Evolutionary conservation across 2,797 vertebrate genomes (phyloP).

Genomic region (Emydoidea blandingii): DNA sequence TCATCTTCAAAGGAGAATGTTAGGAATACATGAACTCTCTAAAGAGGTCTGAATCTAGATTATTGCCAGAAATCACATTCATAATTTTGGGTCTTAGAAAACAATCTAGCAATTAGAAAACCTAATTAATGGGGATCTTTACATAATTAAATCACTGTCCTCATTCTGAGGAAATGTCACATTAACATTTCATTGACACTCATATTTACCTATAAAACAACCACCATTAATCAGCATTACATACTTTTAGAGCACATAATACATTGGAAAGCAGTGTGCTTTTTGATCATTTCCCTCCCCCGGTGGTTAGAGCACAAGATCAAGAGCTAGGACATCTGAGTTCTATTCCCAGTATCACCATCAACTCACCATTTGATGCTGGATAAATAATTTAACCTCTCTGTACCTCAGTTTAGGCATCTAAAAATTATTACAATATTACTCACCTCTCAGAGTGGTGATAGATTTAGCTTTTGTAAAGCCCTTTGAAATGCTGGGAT

Average conservation of each 20-base stretch:
- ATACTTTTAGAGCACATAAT: rapidly evolving
- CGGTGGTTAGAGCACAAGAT: not conserved
- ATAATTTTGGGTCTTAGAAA: not conserved
- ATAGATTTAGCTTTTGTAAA: not conserved
- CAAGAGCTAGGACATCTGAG: no score
- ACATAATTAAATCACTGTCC: slow-evolving; percentile 68
- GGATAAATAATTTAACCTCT: not conserved
- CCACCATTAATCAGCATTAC: not conserved
- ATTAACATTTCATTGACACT: slow-evolving; percentile 68
- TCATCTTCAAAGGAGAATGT: rapidly evolving
- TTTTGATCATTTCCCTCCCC: not conserved
- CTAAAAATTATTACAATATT: not conserved
- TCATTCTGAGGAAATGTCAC: slow-evolving; percentile 65
- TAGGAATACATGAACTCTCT: not conserved
- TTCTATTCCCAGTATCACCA: not conserved
- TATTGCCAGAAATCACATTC: not conserved
- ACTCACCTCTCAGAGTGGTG: not conserved
- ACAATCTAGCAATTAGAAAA: slow-evolving; percentile 31
- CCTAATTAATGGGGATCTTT: slow-evolving; percentile 56
- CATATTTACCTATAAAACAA: slow-evolving; percentile 29
- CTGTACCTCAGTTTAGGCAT: not conserved
- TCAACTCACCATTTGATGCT: not conserved
- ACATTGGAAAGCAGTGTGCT: not conserved
- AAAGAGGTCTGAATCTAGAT: not conserved
- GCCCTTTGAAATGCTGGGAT: not conserved